phyloP scores from a whole-genome alignment of 2,888 invertebrate species.

The Zhengitettix transpicula region DNA sequence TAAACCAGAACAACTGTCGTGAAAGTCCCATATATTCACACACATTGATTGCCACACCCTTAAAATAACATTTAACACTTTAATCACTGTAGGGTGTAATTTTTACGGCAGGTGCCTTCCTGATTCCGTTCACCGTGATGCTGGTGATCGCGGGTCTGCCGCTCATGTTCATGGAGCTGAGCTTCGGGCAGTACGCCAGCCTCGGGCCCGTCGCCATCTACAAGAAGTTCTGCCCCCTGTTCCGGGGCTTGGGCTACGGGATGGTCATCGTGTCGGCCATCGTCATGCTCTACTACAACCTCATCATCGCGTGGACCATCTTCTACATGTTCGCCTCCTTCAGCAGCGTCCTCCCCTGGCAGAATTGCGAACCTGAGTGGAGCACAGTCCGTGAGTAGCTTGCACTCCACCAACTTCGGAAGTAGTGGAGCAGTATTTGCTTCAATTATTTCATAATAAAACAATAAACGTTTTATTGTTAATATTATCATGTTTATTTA shows the following conservation, averaged over 20 bases:
- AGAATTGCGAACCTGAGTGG: conserved; percentile 52
- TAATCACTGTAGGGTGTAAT: background rate
- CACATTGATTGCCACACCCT: too few relatives aligned
- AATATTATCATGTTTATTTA: too few relatives aligned
- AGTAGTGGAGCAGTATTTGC: too few relatives aligned
- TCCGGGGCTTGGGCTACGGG: conserved; percentile 55
- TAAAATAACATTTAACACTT: too few relatives aligned
- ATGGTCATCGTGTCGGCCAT: conserved; percentile 61
- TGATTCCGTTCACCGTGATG: conserved; percentile 68
- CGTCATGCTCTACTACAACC: conserved; percentile 60
- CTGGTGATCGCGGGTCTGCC: conserved; percentile 67
- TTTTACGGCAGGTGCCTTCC: conserved; percentile 46
- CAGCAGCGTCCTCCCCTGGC: conserved; percentile 43
- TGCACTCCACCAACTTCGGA: too few relatives aligned
- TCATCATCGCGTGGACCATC: conserved; percentile 63
- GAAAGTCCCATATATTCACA: too few relatives aligned
- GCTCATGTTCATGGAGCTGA: conserved; percentile 70
- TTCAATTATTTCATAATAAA: too few relatives aligned
- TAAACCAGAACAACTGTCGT: too few relatives aligned
- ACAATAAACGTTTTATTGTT: too few relatives aligned
- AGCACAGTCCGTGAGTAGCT: conserved; percentile 42
- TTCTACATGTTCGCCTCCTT: conserved; percentile 58
- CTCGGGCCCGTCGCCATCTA: conserved; percentile 64
- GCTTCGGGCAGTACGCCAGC: conserved; percentile 68
- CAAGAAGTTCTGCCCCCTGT: conserved; percentile 60